Percentiles rank a stretch among this genome's conserved stretches.
These are phyloP conservation scores for Hyla sarda DNA, from an alignment of 2,113 vertebrate genomes.

Conservation along the genomic window DNA sequence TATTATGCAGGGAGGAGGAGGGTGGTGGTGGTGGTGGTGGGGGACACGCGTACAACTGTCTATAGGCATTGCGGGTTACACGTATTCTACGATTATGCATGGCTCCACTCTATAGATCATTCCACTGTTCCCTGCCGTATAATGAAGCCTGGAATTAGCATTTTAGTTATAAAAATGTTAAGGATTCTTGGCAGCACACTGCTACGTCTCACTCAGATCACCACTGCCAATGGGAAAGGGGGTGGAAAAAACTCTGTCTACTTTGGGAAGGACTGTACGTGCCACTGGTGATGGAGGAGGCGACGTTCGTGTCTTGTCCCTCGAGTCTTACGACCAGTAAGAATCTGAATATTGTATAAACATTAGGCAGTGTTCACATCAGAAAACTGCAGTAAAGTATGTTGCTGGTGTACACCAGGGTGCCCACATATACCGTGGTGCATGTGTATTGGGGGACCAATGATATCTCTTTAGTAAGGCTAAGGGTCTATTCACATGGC, in stretches of 20 bases:
- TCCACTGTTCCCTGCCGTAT: not conserved
- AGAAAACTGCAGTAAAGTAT: no score
- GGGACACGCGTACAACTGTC: not conserved
- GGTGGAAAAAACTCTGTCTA: not conserved
- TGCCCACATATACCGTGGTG: no score
- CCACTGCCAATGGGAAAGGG: not conserved
- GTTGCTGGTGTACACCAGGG: no score
- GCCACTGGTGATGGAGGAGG: not conserved
- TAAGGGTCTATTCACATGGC: no score
- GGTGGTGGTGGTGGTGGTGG: not conserved
- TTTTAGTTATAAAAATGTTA: conserved; percentile 46
- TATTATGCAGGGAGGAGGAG: not conserved
- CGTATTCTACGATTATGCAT: not conserved
- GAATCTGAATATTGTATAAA: no score
- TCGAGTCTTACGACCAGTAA: no score
- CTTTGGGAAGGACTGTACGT: not conserved
- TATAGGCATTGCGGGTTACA: not conserved
- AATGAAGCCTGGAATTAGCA: conserved; percentile 39
- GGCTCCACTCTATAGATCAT: conserved; percentile 15
- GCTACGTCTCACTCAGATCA: not conserved
- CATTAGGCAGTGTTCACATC: no score
- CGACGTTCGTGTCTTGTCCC: not conserved
- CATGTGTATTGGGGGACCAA: no score
- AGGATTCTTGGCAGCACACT: conserved; percentile 2
- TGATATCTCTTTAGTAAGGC: no score